These are phyloP conservation scores for Lottia gigantea DNA, from an alignment of 2,888 invertebrate species.

Conservation along the genomic window DNA sequence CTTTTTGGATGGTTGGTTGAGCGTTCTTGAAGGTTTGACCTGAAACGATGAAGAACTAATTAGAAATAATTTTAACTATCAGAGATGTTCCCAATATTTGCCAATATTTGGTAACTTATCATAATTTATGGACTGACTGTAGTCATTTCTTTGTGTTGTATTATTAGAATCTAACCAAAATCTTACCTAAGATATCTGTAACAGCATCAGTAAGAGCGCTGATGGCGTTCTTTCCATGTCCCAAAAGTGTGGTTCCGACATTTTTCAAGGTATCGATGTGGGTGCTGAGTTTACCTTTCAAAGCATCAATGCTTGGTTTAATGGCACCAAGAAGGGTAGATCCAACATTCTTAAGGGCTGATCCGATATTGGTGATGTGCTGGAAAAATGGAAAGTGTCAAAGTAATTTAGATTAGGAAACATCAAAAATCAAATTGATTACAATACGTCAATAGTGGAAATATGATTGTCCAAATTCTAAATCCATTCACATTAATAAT, in stretches of 20 bases:
- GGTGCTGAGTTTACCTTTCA: slow-evolving; percentile 11
- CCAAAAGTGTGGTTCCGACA: slow-evolving; percentile 13
- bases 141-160: too few relatives aligned
- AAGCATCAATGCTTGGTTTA: slow-evolving; percentile 15
- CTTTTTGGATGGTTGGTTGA: slow-evolving; percentile 8
- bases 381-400: too few relatives aligned
- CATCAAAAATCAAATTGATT: too few relatives aligned
- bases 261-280: slow-evolving; percentile 17
- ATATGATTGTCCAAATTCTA: too few relatives aligned
- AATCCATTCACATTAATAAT: background rate
- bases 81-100: too few relatives aligned
- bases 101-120: too few relatives aligned
- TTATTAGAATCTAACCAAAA: too few relatives aligned
- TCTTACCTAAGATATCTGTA: slow-evolving; percentile 17
- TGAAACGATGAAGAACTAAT: background rate
- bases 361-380: slow-evolving; percentile 16
- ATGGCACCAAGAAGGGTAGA: slow-evolving; percentile 13
- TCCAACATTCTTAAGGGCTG: slow-evolving; percentile 11
- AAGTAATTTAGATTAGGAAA: too few relatives aligned
- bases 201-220: slow-evolving; percentile 13
- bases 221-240: slow-evolving; percentile 20
- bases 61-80: too few relatives aligned
- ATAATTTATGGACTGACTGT: too few relatives aligned
- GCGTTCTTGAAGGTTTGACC: slow-evolving; percentile 14
- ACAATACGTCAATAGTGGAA: too few relatives aligned